These are phyloP conservation scores for Dryomyza anilis DNA, from an alignment of 2,888 invertebrate genomes.

Conservation along the genomic window DNA sequence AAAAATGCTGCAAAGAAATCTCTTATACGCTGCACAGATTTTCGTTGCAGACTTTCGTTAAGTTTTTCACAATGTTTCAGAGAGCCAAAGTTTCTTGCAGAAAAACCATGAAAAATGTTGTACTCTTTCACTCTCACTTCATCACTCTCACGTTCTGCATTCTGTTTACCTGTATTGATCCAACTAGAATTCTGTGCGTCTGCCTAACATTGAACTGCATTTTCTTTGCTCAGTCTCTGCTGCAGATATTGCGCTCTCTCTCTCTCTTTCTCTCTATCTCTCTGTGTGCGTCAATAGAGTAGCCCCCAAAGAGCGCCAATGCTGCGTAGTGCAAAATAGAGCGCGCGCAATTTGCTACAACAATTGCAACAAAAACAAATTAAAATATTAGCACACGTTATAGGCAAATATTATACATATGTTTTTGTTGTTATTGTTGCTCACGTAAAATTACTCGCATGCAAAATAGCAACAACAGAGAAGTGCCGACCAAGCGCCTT, in stretches of 20 bases:
- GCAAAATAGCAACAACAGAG: neutral
- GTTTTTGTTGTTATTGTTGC: constrained; percentile 26
- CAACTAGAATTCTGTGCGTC: too few species aligned
- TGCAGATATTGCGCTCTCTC: neutral
- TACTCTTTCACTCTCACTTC: neutral
- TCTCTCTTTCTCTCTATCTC: neutral
- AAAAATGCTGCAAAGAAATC: too few species aligned
- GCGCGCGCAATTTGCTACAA: neutral
- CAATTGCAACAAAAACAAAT: neutral
- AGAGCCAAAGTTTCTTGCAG: too few species aligned
- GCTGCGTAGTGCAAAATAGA: too few species aligned
- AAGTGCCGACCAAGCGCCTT: neutral
- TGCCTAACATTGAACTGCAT: too few species aligned
- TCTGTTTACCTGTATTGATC: too few species aligned
- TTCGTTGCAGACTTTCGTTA: neutral
- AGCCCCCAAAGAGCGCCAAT: too few species aligned
- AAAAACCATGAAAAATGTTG: neutral
- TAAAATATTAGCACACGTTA: neutral
- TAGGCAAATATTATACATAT: constrained; percentile 31
- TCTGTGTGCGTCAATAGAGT: neutral
- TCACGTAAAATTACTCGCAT: neutral
- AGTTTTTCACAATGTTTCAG: too few species aligned
- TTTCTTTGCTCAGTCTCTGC: neutral
- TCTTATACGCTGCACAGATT: neutral
- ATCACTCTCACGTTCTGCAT: neutral